Evolutionary conservation across 2,113 vertebrate genomes (phyloP).

Genomic region (Petaurus breviceps): DNA sequence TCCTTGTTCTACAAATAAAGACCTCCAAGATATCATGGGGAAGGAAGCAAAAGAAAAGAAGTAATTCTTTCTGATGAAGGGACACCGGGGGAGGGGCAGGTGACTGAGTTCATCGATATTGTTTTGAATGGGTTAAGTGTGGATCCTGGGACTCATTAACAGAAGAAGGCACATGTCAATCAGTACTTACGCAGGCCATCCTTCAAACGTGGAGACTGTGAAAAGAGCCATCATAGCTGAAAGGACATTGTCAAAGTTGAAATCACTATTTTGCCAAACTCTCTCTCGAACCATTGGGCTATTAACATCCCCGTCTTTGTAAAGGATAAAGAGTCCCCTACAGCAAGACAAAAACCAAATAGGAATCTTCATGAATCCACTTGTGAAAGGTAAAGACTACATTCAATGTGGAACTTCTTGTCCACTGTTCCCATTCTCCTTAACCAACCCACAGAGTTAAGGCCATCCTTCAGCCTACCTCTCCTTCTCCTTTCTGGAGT

Average conservation of each 20-base stretch:
- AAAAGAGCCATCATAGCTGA: slow-evolving; percentile 99
- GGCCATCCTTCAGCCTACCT: fast-evolving
- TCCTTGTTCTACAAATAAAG: not conserved
- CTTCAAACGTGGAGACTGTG: slow-evolving; percentile 98
- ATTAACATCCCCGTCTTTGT: slow-evolving; percentile 97
- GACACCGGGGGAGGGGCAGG: not conserved
- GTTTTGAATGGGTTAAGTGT: not conserved
- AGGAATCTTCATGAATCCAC: not conserved
- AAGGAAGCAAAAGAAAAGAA: not conserved
- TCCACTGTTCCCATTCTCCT: not conserved
- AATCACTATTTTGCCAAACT: slow-evolving; percentile 97
- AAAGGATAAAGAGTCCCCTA: slow-evolving; percentile 95
- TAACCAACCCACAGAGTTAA: too few species aligned
- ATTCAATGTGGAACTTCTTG: not conserved
- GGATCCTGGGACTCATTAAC: not conserved
- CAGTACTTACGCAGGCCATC: slow-evolving; percentile 96
- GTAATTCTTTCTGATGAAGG: too few species aligned
- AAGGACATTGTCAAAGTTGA: slow-evolving; percentile 99
- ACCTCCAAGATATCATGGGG: not conserved
- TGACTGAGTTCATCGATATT: not conserved
- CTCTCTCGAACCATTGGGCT: slow-evolving; percentile 93
- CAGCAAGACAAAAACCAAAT: slow-evolving; percentile 45
- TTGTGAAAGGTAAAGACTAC: not conserved
- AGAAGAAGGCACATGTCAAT: fast-evolving
- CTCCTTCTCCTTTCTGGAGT: not conserved